These are phyloP conservation scores for Drosophila nigrodunni DNA, from an alignment of 1,140 invertebrate species.

Conservation along the genomic window DNA sequence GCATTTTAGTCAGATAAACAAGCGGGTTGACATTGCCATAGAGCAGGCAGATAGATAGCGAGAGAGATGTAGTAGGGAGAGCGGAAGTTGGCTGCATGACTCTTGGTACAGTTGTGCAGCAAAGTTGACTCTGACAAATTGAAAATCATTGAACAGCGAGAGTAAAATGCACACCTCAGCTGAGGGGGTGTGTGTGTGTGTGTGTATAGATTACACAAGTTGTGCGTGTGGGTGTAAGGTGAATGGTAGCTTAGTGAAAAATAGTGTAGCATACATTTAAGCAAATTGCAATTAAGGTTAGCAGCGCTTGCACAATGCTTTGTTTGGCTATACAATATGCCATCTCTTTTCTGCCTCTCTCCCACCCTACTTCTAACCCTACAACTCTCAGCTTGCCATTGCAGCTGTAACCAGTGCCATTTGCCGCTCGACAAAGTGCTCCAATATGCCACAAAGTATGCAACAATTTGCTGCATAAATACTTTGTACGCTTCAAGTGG, in stretches of 20 bases:
- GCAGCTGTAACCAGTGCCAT: conserved; percentile 24
- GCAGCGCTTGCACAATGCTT: conserved; percentile 49
- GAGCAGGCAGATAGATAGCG: conserved; percentile 2
- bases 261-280: conserved; percentile 78
- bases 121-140: conserved; percentile 77
- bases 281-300: conserved; percentile 77
- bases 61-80: conserved; percentile 5
- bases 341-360: neutral
- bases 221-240: conserved; percentile 1
- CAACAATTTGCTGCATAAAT: conserved; percentile 81
- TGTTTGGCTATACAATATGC: conserved; percentile 47
- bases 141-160: conserved; percentile 75
- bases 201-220: conserved; percentile 17
- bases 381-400: no score
- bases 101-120: conserved; percentile 66
- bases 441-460: conserved; percentile 79
- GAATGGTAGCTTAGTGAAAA: conserved; percentile 51
- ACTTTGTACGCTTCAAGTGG: conserved; percentile 58
- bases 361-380: no score
- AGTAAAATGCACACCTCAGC: conserved; percentile 52
- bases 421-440: conserved; percentile 70
- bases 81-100: conserved; percentile 40
- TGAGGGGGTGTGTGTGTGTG: neutral
- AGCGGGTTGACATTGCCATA: conserved; percentile 16
- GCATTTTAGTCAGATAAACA: conserved; percentile 59